Percentiles rank a stretch among this genome's conserved stretches.
Evolutionary conservation across 1,140 invertebrate species (phyloP).

Genomic region (Aporrectodea caliginosa): DNA sequence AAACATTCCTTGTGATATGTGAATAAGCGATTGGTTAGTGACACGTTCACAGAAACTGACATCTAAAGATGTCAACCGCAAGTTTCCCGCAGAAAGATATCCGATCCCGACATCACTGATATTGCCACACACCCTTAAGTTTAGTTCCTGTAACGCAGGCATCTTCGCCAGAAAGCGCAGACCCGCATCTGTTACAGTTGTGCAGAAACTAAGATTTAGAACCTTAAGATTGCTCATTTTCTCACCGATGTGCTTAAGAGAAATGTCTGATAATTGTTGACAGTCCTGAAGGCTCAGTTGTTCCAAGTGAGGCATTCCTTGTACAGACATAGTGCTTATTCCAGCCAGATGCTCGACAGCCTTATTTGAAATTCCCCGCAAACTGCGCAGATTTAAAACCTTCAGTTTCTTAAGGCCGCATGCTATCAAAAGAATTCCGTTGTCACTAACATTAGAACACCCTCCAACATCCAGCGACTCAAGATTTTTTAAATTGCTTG

Average conservation of each 20-base stretch:
- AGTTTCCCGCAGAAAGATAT: slow-evolving; percentile 81
- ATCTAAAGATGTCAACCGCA: slow-evolving; percentile 73
- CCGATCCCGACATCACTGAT: slow-evolving; percentile 86
- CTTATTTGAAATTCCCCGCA: slow-evolving; percentile 83
- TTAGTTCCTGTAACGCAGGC: slow-evolving; percentile 76
- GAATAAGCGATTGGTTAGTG: slow-evolving; percentile 78
- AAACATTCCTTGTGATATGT: slow-evolving; percentile 81
- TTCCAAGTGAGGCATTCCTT: slow-evolving; percentile 66
- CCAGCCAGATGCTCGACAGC: slow-evolving; percentile 83
- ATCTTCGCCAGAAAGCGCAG: slow-evolving; percentile 83
- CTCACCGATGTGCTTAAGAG: slow-evolving; percentile 74
- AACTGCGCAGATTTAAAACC: slow-evolving; percentile 79
- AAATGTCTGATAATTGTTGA: slow-evolving; percentile 85
- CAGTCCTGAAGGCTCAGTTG: slow-evolving; percentile 87
- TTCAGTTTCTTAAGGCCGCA: slow-evolving; percentile 79
- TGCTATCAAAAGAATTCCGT: slow-evolving; percentile 75
- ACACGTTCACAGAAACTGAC: slow-evolving; percentile 95
- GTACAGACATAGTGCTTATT: slow-evolving; percentile 64
- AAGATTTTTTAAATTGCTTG: slow-evolving; percentile 78
- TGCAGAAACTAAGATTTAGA: slow-evolving; percentile 90
- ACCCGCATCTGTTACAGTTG: slow-evolving; percentile 83
- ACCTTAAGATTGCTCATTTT: slow-evolving; percentile 75
- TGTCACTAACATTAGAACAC: slow-evolving; percentile 84
- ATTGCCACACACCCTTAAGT: slow-evolving; percentile 86
- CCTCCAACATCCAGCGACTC: slow-evolving; percentile 83